Conservation (phyloP, 2,797 vertebrate species). For the Centroberyx gerrardi region DNA sequence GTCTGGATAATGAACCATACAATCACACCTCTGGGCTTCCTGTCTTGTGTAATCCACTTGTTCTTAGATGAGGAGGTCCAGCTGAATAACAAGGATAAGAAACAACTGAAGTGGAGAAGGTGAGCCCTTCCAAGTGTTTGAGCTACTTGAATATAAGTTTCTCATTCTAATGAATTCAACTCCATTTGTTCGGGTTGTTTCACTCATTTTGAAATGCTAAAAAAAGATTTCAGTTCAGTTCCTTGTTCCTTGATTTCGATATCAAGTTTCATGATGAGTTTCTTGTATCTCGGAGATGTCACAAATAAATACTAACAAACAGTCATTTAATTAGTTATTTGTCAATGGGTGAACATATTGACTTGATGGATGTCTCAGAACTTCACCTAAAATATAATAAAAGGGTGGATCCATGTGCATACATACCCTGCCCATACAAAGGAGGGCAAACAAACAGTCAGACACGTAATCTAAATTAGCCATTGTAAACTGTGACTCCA, state of each 20-base stretch:
- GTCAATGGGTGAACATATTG: too few relatives aligned
- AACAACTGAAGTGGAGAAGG: neutral
- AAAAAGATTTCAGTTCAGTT: too few relatives aligned
- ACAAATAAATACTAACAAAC: too few relatives aligned
- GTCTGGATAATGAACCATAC: conserved; percentile 55
- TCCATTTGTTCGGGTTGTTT: too few relatives aligned
- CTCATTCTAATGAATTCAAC: neutral
- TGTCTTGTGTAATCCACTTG: conserved; percentile 56
- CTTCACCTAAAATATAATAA: conserved; percentile 2
- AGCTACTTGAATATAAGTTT: neutral
- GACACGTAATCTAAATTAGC: conserved; percentile 55
- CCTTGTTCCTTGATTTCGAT: too few relatives aligned
- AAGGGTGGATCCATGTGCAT: conserved; percentile 18
- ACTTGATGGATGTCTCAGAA: too few relatives aligned
- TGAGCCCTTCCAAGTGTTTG: too few relatives aligned
- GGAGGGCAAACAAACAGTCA: conserved; percentile 20
- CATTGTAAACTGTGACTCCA: conserved; percentile 40
- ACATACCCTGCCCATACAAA: conserved; percentile 35
- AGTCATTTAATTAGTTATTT: too few relatives aligned
- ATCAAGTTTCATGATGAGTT: too few relatives aligned
- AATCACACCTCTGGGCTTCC: conserved; percentile 69
- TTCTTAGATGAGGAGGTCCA: conserved; percentile 46
- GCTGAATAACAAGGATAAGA: conserved; percentile 46
- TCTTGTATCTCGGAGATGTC: too few relatives aligned
- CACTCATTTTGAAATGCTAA: too few relatives aligned